Percentiles rank a stretch among this genome's conserved stretches.
phyloP scores from a whole-genome alignment of 2,113 vertebrate genomes.

The Ammodytes marinus region DNA sequence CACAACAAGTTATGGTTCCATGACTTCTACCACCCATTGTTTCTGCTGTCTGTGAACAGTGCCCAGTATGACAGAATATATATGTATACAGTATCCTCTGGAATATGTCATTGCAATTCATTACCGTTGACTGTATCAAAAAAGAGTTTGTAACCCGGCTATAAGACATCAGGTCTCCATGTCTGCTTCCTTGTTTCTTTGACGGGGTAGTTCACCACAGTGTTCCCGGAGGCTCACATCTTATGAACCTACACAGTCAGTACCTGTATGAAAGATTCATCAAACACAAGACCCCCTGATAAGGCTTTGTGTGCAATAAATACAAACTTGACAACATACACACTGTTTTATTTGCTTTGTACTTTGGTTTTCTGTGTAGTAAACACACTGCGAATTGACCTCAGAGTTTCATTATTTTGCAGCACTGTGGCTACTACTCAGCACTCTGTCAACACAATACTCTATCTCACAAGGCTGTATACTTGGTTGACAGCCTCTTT shows the following conservation, averaged over 20 bases:
- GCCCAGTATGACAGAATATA: too few relatives aligned
- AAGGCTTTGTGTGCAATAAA: background rate
- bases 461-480: background rate
- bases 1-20: background rate
- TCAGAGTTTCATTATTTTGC: background rate
- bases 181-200: background rate
- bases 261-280: conserved; percentile 36
- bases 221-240: background rate
- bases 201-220: conserved; percentile 6
- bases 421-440: background rate
- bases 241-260: background rate
- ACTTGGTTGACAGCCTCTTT: background rate
- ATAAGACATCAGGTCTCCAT: conserved; percentile 3
- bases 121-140: too few relatives aligned
- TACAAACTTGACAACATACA: background rate
- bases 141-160: background rate
- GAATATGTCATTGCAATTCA: background rate
- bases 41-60: background rate
- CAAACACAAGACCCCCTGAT: background rate
- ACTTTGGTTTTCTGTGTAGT: conserved; percentile 3
- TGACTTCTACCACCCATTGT: too few relatives aligned
- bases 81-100: background rate
- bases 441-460: background rate
- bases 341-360: background rate
- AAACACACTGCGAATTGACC: conserved; percentile 11